A percentile compares a stretch with the other conserved stretches of the same genome.
phyloP scores from a whole-genome alignment of 2,797 vertebrate genomes.

The Coccyzus lansbergi region DNA sequence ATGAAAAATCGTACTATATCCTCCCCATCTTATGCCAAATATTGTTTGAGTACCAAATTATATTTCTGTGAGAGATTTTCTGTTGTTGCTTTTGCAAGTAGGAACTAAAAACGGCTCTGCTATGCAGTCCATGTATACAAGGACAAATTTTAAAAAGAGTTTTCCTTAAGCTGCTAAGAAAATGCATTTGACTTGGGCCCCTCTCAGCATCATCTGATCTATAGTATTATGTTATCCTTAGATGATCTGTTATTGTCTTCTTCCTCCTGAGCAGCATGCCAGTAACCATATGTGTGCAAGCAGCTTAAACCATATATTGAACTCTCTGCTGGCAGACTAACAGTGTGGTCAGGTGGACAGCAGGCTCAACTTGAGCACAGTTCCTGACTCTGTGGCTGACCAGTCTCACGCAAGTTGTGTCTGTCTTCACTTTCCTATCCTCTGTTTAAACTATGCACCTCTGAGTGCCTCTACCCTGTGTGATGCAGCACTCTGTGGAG shows the following conservation, averaged over 20 bases:
- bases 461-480: accelerated
- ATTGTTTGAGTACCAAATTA: constrained; percentile 6
- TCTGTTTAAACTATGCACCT: neutral
- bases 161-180: neutral
- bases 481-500: accelerated
- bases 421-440: neutral
- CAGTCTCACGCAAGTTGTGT: neutral
- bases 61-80: neutral
- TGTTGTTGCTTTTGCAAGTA: neutral
- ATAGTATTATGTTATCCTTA: constrained; percentile 33
- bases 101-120: neutral
- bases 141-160: neutral
- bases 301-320: neutral
- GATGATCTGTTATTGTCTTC: constrained; percentile 38
- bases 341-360: neutral
- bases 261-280: neutral
- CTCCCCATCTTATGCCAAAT: neutral
- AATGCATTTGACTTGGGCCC: neutral
- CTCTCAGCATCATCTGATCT: neutral
- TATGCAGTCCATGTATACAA: accelerated
- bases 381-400: neutral
- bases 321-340: neutral
- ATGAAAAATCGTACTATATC: constrained; percentile 32
- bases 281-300: neutral
- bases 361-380: neutral